phyloP scores from a whole-genome alignment of 1,140 invertebrate genomes.

The Lasioglossum albipes region DNA sequence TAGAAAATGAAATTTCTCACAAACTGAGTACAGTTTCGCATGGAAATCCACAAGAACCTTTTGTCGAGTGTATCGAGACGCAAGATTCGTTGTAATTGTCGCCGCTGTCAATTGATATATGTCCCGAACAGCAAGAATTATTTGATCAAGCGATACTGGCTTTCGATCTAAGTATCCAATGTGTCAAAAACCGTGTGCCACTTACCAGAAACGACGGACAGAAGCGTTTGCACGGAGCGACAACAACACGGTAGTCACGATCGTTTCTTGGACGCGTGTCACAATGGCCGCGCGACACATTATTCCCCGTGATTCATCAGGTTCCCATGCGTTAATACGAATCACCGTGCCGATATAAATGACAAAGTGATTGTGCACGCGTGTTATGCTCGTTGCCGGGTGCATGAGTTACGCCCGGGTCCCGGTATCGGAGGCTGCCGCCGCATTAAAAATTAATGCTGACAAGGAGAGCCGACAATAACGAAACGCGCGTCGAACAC shows the following conservation, averaged over 20 bases:
- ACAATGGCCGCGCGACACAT: constrained; percentile 5
- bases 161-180: too few species aligned
- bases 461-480: constrained; percentile 30
- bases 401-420: constrained; percentile 28
- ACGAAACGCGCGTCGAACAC: constrained; percentile 26
- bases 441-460: constrained; percentile 14
- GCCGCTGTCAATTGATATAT: too few species aligned
- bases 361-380: constrained; percentile 7
- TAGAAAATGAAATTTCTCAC: too few species aligned
- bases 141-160: background rate
- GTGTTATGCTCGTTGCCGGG: constrained; percentile 7
- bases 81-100: too few species aligned
- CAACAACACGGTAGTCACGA: background rate
- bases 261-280: constrained; percentile 3
- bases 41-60: too few species aligned
- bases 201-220: too few species aligned
- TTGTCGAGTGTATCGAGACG: too few species aligned
- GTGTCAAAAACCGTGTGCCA: background rate
- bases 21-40: too few species aligned
- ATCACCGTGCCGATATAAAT: constrained; percentile 7
- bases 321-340: constrained; percentile 14
- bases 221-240: too few species aligned
- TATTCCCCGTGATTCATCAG: constrained; percentile 32
- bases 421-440: background rate
- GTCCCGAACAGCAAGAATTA: too few species aligned